A percentile compares a stretch with the other conserved stretches of the same genome.
phyloP scores from a whole-genome alignment of 2,888 invertebrate genomes.

The Oxycera nigricornis region DNA sequence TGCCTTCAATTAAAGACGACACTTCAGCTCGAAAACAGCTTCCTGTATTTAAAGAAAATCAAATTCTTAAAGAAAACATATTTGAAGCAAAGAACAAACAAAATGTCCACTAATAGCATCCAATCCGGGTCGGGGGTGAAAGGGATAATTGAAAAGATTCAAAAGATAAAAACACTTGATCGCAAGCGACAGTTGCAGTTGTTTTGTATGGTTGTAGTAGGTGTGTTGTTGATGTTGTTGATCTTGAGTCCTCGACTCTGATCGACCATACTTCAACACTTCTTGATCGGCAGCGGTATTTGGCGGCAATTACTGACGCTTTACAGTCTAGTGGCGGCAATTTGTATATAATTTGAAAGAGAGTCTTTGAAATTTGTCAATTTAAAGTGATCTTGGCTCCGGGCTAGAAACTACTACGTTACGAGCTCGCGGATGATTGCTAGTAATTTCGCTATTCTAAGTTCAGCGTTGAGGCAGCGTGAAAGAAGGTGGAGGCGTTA shows the following conservation, averaged over 20 bases:
- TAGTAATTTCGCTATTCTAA: neutral
- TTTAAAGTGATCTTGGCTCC: neutral
- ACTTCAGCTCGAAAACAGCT: no score
- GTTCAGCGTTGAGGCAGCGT: neutral
- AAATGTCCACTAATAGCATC: no score
- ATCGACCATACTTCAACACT: no score
- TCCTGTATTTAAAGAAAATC: no score
- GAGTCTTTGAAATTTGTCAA: slow-evolving; percentile 12
- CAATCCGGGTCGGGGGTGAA: no score
- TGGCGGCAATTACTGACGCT: neutral
- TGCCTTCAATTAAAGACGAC: no score
- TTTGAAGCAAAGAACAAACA: no score
- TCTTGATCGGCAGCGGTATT: neutral
- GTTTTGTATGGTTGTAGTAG: no score
- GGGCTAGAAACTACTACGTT: neutral
- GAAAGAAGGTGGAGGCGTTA: neutral
- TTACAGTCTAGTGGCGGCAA: slow-evolving; percentile 1
- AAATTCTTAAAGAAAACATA: no score
- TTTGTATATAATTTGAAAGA: slow-evolving; percentile 7
- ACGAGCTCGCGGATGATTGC: neutral
- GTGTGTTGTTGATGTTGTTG: neutral
- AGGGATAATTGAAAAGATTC: no score
- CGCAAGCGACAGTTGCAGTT: neutral
- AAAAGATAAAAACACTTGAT: no score
- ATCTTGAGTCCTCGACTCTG: neutral